Evolutionary conservation across 2,113 vertebrate species (phyloP).

Genomic region (Solea solea): DNA sequence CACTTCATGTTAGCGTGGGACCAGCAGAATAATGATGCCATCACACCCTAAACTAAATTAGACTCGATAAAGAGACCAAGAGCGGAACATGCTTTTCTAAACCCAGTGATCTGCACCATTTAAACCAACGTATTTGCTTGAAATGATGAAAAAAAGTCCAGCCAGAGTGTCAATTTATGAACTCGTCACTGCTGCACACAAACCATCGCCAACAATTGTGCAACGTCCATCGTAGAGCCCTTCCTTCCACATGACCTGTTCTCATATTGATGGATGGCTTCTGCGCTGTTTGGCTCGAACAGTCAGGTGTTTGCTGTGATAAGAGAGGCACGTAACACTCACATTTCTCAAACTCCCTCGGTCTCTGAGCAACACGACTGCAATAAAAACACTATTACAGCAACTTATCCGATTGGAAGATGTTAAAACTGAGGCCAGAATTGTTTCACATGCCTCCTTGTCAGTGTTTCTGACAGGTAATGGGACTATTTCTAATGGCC

Average conservation of each 20-base stretch:
- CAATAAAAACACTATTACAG: constrained; percentile 39
- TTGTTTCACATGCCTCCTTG: constrained; percentile 5
- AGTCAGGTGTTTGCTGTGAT: constrained; percentile 57
- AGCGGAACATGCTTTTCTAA: constrained; percentile 1
- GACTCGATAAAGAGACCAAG: constrained; percentile 15
- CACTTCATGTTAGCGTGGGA: constrained; percentile 6
- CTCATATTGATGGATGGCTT: constrained; percentile 45
- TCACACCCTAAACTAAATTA: constrained; percentile 20
- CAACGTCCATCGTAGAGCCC: constrained; percentile 12
- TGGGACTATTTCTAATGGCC: not conserved
- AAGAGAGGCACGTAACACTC: constrained; percentile 18
- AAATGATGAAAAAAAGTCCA: constrained; percentile 42
- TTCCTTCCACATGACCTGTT: constrained; percentile 5
- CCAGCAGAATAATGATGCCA: not conserved
- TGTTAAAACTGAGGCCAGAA: constrained; percentile 7
- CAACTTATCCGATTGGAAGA: constrained; percentile 19
- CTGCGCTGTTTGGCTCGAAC: constrained; percentile 17
- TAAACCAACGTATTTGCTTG: constrained; percentile 31
- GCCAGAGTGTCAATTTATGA: constrained; percentile 44
- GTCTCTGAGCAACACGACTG: constrained; percentile 45
- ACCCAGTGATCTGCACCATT: constrained; percentile 8
- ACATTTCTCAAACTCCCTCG: constrained; percentile 17
- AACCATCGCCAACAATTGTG: constrained; percentile 39
- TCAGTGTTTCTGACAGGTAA: constrained; percentile 35
- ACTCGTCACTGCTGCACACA: constrained; percentile 37